These are phyloP conservation scores for Poeciliopsis gracilis DNA, from an alignment of 2,797 vertebrate genomes.

Conservation along the genomic window DNA sequence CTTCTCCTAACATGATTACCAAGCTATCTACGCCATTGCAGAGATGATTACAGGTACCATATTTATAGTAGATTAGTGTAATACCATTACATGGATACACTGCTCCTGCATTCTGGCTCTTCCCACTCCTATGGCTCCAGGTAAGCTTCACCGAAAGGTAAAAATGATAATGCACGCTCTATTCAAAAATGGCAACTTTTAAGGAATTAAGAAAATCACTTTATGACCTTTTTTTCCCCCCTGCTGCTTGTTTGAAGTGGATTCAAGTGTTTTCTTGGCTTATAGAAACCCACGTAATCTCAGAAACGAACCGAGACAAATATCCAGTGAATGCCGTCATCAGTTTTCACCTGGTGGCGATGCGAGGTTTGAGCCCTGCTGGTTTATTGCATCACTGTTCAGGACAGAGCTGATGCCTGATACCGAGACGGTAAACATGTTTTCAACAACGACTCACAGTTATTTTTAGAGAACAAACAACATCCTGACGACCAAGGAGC, in stretches of 20 bases:
- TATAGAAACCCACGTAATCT: conserved; percentile 49
- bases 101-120: conserved; percentile 47
- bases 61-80: conserved; percentile 58
- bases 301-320: conserved; percentile 15
- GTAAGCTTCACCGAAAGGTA: conserved; percentile 45
- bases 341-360: conserved; percentile 8
- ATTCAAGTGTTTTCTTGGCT: conserved; percentile 30
- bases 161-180: conserved; percentile 38
- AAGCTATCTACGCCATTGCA: conserved; percentile 48
- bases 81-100: conserved; percentile 60
- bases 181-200: conserved; percentile 60
- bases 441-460: background rate
- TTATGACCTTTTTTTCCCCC: conserved; percentile 25
- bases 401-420: conserved; percentile 12
- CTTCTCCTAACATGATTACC: conserved; percentile 48
- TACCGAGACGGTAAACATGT: conserved; percentile 7
- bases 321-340: conserved; percentile 27
- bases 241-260: conserved; percentile 18
- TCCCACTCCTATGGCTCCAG: conserved; percentile 33
- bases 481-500: background rate
- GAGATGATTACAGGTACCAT: conserved; percentile 49
- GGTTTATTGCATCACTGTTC: conserved; percentile 12
- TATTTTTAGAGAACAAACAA: background rate
- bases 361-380: background rate
- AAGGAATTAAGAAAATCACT: conserved; percentile 50